Base-by-base conservation (phyloP, 2,113 vertebrate genomes). In the Marmota monax region DNA sequence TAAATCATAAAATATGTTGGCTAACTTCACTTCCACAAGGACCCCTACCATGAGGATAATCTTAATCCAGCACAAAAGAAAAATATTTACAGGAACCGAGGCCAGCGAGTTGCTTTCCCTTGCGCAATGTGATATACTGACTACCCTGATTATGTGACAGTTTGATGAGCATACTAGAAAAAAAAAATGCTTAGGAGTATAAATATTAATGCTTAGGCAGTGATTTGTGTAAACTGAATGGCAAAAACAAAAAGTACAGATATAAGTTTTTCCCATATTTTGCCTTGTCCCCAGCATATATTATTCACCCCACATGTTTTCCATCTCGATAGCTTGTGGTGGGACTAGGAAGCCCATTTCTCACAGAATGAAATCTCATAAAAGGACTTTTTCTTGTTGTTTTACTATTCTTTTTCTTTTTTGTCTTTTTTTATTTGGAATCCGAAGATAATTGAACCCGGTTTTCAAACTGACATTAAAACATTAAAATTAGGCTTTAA, bases 181-280 rank as follows among this genome's bases (percentile, higher is more conserved):
- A 92, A 92, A 53, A 96, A 98, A 95, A 56, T 69, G 87, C 95
- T 96, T 83, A 37, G 11, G 34, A 88, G 25, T 88, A 97, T 98
- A 98, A 97, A 98, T 98, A 98, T 98, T 97, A 97, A 98, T 97
- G 97, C 94, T 93, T 88, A 95, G 84, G 92, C 92, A 84, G 93
- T 96, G 97, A 97, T 98, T 95, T 98, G 97, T 97, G 84, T 97
- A 97, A 97, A 97, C 87, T 92, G 80, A 42, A 79, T n/a, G 93
- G 87, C 93, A 94, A 96, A 97, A 97, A 98, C 97, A 96, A 98
- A 98, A 97, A 97, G 98, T 84, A 95, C 42, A 90, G 88, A 95
- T 92, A 85, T 14, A 94, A 84, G 82, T 93, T 97, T 97, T 94
- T 90, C 97, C 85, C 72, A 69, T 96, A 88, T 89, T 95, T 96